Evolutionary conservation across 2,113 vertebrate genomes (phyloP).

Genomic region (Oreotrochilus melanogaster): DNA sequence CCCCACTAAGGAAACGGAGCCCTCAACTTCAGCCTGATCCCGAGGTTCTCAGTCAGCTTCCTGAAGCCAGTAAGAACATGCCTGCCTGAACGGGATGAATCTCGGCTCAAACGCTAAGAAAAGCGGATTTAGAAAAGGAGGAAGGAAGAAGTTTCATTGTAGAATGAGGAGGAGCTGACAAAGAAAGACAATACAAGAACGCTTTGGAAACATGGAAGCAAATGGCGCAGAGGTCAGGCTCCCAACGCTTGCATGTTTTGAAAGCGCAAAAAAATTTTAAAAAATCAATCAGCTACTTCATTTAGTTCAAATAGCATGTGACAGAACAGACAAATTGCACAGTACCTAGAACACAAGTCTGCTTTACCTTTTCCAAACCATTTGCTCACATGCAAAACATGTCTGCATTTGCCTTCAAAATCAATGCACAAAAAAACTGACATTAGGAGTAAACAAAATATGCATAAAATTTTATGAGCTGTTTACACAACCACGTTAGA

Average conservation of each 20-base stretch:
- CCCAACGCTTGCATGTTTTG: neutral
- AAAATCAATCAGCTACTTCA: neutral
- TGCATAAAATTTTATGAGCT: neutral
- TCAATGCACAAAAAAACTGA: neutral
- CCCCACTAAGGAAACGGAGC: neutral
- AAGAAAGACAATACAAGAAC: neutral
- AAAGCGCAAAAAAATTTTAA: neutral
- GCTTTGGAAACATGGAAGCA: neutral
- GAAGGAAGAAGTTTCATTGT: constrained; percentile 49
- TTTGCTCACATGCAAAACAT: neutral
- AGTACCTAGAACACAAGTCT: neutral
- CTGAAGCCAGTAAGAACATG: neutral
- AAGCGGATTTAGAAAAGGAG: constrained; percentile 41
- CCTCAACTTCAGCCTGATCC: neutral
- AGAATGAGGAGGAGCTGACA: constrained; percentile 26
- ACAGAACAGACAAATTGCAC: neutral
- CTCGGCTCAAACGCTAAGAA: neutral
- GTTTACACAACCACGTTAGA: neutral
- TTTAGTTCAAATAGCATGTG: neutral
- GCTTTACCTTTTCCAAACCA: neutral
- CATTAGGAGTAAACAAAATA: neutral
- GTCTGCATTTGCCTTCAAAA: neutral
- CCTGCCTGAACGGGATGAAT: neutral
- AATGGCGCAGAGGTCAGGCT: neutral
- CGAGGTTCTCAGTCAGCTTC: neutral